A percentile compares a stretch with the other conserved stretches of the same genome.
Conservation (phyloP, 2,888 invertebrate genomes). For the Drosophila dives region DNA sequence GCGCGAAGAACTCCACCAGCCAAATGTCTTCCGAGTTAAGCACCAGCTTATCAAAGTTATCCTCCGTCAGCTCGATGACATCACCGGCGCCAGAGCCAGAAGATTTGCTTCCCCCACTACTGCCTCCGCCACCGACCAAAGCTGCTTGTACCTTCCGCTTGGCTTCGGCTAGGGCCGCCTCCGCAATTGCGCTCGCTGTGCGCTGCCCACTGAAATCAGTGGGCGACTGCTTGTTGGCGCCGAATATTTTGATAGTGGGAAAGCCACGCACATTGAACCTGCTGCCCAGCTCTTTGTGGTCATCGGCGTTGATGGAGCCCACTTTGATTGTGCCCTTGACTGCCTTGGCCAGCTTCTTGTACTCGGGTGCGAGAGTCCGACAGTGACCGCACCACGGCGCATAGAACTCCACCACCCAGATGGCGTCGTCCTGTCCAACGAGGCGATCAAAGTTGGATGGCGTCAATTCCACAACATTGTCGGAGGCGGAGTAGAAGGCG, state of each 20-base stretch:
- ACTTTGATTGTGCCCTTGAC: constrained; percentile 97
- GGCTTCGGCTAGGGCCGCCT: constrained; percentile 92
- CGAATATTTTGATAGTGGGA: constrained; percentile 98
- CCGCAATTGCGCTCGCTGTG: constrained; percentile 93
- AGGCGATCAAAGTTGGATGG: constrained; percentile 93
- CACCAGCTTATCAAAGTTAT: constrained; percentile 97
- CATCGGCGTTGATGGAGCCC: constrained; percentile 96
- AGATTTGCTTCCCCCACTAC: constrained; percentile 49
- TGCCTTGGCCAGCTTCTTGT: constrained; percentile 96
- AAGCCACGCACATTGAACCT: constrained; percentile 95
- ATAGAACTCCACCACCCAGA: constrained; percentile 95
- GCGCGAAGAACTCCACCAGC: constrained; percentile 99
- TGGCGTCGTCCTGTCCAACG: constrained; percentile 92
- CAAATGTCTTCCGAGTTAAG: constrained; percentile 97
- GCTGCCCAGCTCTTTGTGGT: constrained; percentile 92
- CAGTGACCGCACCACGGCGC: constrained; percentile 99
- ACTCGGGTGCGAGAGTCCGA: constrained; percentile 95
- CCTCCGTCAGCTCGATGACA: constrained; percentile 97
- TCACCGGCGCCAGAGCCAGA: constrained; percentile 68
- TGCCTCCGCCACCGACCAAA: constrained; percentile 87
- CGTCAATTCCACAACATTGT: constrained; percentile 94
- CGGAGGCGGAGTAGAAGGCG: constrained; percentile 88
- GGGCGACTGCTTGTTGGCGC: constrained; percentile 92
- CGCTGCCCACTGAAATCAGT: constrained; percentile 94
- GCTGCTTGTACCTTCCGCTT: constrained; percentile 90